Evolutionary conservation across 1,140 invertebrate genomes (phyloP).

Genomic region (Agrypnia vestita): DNA sequence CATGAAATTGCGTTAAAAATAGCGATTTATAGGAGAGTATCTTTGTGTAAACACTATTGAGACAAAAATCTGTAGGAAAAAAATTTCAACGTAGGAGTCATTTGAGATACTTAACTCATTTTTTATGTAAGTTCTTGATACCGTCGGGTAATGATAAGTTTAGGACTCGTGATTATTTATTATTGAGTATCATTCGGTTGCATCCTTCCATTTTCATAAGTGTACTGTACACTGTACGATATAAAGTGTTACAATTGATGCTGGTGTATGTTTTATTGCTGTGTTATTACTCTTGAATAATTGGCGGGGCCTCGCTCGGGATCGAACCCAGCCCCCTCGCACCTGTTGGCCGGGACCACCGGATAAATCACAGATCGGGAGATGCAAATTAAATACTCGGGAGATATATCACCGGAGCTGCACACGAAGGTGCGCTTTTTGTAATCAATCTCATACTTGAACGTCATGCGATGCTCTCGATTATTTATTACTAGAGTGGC

Average conservation of each 20-base stretch:
- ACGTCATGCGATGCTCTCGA: no score
- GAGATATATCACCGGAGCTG: background rate
- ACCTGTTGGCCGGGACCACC: background rate
- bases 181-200: background rate
- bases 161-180: no score
- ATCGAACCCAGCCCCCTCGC: background rate
- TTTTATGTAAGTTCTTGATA: no score
- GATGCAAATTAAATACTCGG: background rate
- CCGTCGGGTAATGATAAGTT: no score
- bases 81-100: no score
- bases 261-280: background rate
- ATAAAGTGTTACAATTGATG: slow-evolving; percentile 3
- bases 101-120: no score
- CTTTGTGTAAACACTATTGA: no score
- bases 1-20: no score
- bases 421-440: background rate
- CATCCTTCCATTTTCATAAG: background rate
- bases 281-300: slow-evolving; percentile 2
- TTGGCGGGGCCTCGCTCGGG: background rate
- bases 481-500: no score
- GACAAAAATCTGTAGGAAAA: no score
- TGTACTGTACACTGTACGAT: background rate
- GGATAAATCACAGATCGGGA: slow-evolving; percentile 3
- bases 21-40: no score
- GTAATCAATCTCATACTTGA: background rate